Evolutionary conservation across 2,113 vertebrate genomes (phyloP), one percentile per base, ranked within the genome.

Genomic region (Rhagologus leucostigma): DNA sequence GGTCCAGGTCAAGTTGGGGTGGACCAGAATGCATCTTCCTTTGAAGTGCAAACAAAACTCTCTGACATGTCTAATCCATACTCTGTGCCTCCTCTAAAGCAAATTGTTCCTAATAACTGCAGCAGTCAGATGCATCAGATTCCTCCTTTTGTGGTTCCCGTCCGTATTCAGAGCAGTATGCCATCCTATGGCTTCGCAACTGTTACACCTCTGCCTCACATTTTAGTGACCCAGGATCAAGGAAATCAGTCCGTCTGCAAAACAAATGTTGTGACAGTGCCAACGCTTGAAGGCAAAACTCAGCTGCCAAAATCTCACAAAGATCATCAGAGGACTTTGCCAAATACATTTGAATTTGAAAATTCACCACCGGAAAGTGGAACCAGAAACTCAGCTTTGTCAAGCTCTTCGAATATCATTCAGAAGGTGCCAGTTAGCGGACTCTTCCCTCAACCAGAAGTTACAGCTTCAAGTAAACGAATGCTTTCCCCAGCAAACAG

Each of bases 401-500:
- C 97, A 35, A 98, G 97, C 50, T 98, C 98, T 55, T 97, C 93
- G 5, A 98, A 98, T 49, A 96, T 97, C 77, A 95, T 97, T 69
- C 98, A 99, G 96, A 99, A 99, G 96, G 87, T 98, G 83, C 98
- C 98, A 83, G 97, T 99, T 9, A 98, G 98, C 3, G 98, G 98
- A 79, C 98, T 99, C 15, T 99, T 98, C 79, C 99, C 99, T 4
- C 99, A 99, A 67, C 98, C 98, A 56, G 99, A 99, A 93, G 98
- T 98, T 88, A 98, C 98, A 71, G 98, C 98, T 56, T 99, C 99
- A 26, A 99, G 99, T 93, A 99, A 99, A 95, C 98, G 99, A 74
- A 99, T 99, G 99, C 98, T 99, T 64, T 99, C 99, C 24, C 99
- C 99, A 76, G 99, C 99, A 78, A 99, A 99, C 92, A 99, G 99